Conservation (phyloP, 2,797 vertebrate genomes). For the Eleutherodactylus coqui region DNA sequence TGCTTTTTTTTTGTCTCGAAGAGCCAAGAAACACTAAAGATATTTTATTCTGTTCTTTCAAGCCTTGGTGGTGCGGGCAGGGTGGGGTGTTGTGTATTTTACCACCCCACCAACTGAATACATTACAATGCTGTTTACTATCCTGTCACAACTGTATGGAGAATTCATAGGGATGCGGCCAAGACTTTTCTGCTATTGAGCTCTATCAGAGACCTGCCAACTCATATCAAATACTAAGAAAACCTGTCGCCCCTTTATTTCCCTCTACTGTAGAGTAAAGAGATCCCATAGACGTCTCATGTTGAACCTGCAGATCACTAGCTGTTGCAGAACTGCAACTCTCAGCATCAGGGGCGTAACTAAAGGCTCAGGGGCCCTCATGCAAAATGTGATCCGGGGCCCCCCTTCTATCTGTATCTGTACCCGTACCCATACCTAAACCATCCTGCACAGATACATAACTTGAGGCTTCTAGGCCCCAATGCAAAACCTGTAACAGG, state of each 20-base stretch:
- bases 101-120: not conserved
- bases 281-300: not conserved
- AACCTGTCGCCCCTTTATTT: not conserved
- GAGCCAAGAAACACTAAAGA: not conserved
- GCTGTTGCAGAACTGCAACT: not conserved
- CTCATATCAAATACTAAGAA: not conserved
- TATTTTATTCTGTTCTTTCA: not conserved
- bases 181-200: not conserved
- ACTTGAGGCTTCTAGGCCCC: too few species aligned
- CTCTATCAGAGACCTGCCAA: not conserved
- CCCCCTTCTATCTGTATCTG: too few species aligned
- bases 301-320: not conserved
- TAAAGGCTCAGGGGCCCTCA: too few species aligned
- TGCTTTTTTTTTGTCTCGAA: not conserved
- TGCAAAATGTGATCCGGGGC: too few species aligned
- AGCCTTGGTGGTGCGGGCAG: not conserved
- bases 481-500: too few species aligned
- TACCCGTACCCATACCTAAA: too few species aligned
- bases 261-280: not conserved
- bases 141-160: not conserved
- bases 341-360: too few species aligned
- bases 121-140: not conserved
- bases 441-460: too few species aligned
- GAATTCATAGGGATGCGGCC: not conserved
- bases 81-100: not conserved